Evolutionary conservation across 1,140 invertebrate genomes (phyloP).

Genomic region (Diuraphis noxia): DNA sequence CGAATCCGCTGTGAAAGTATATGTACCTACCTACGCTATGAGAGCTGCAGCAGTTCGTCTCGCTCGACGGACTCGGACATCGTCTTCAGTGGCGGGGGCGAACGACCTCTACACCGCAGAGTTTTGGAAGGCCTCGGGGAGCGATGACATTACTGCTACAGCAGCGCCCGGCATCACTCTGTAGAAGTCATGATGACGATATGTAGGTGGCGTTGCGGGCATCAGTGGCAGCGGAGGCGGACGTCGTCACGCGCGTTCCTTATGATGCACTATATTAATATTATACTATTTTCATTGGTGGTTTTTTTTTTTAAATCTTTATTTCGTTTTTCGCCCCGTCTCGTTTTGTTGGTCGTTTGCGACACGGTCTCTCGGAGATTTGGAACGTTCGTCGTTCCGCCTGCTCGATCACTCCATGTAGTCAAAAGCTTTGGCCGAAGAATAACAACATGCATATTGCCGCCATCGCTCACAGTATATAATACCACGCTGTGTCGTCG

Average conservation of each 20-base stretch:
- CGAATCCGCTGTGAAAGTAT: neutral
- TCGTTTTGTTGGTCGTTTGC: neutral
- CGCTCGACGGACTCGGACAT: neutral
- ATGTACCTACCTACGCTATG: neutral
- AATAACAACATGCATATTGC: neutral
- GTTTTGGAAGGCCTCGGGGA: slow-evolving; percentile 39
- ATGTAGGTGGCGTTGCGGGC: neutral
- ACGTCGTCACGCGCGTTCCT: slow-evolving; percentile 3
- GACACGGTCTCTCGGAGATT: slow-evolving; percentile 23
- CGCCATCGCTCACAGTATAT: neutral
- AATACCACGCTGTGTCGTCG: neutral
- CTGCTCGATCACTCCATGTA: neutral
- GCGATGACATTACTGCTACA: slow-evolving; percentile 42
- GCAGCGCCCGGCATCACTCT: neutral
- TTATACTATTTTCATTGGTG: neutral
- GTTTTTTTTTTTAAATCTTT: neutral
- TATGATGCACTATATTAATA: neutral
- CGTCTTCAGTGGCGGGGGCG: slow-evolving; percentile 20
- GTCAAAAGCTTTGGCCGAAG: neutral
- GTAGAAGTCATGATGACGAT: neutral
- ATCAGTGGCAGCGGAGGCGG: neutral
- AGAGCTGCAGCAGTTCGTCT: neutral
- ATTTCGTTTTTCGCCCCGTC: neutral
- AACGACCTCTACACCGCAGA: slow-evolving; percentile 30
- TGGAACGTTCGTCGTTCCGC: neutral